Evolutionary conservation across 2,797 vertebrate genomes (phyloP), one percentile per base, ranked within the genome.

Genomic region (Helicolenus hilgendorfi): DNA sequence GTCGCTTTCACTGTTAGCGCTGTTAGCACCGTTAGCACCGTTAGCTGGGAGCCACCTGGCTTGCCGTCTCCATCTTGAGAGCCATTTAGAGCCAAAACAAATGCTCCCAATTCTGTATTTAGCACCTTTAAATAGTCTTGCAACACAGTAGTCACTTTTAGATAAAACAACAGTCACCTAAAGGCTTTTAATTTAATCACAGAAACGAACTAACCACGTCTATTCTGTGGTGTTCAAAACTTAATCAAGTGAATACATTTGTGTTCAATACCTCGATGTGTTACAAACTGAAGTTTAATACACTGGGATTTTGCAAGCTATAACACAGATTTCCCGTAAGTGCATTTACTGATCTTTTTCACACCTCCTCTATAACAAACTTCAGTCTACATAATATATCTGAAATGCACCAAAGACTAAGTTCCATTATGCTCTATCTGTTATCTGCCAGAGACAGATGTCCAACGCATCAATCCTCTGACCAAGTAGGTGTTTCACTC

Each of bases 371-470:
- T 22, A n/a, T 68, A 63, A 77, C 63, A 56, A 73, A 71, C 15
- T 45, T 59, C 2, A 5, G 10, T 68, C 13, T 22, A 26, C 72
- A 55, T 14, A 5, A 1, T 78, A 36, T 18, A 49, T 27, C 7
- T 10, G 14, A 73, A 80, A 55, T 22, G 49, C 13, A 71, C 7
- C 9, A 67, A 41, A 41, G 14, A 35, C 14, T 24, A 45, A 76
- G 22, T 75, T 4, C 67, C 41, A 11, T 26, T 27, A 64, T 81
- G 24, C 35, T 78, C 70, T 67, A n/a, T 89, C 68, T 76, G 75
- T 68, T 75, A 62, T 84, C 35, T 87, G 65, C 73, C 82, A 83
- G 76, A 26, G 31, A 65, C 41, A 88, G 74, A 36, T 72, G 24
- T 85, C 55, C 73, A 53, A 49, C 3, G 22, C 62, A 59, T 27